Evolutionary conservation across 2,797 vertebrate species (phyloP).

Genomic region (Notolepis coatsorum): DNA sequence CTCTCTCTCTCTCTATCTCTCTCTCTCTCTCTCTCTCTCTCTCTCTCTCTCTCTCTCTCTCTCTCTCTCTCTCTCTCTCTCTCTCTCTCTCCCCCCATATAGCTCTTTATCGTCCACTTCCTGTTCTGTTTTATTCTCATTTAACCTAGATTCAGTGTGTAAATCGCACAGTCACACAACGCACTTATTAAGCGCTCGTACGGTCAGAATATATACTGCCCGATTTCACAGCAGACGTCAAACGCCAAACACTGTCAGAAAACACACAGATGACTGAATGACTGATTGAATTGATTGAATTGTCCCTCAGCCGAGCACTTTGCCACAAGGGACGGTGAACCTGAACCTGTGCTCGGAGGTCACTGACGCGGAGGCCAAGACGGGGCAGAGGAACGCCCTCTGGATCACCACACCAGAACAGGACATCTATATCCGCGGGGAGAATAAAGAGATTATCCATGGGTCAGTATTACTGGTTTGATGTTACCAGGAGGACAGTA

Average conservation of each 20-base stretch:
- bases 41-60: neutral
- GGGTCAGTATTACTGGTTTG: constrained; percentile 57
- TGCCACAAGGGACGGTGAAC: constrained; percentile 79
- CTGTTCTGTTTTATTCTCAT: neutral
- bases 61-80: neutral
- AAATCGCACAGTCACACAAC: no score
- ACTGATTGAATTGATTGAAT: neutral
- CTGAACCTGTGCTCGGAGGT: constrained; percentile 72
- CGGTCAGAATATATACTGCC: neutral
- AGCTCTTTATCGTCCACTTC: neutral
- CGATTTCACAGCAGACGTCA: neutral
- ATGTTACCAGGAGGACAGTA: neutral
- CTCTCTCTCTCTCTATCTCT: constrained; percentile 46
- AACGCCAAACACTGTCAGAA: neutral
- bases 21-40: constrained; percentile 37
- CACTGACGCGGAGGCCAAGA: constrained; percentile 68
- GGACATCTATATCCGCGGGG: constrained; percentile 77
- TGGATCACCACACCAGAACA: constrained; percentile 67
- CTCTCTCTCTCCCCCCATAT: no score
- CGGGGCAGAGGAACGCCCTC: constrained; percentile 75
- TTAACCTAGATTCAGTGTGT: neutral
- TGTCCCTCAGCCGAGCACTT: constrained; percentile 68
- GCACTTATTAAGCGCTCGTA: no score
- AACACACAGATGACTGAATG: neutral
- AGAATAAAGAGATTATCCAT: constrained; percentile 76